A percentile compares a stretch with the other conserved stretches of the same genome.
These are phyloP conservation scores for Salminus brasiliensis DNA, from an alignment of 2,113 vertebrate species.

Conservation along the genomic window DNA sequence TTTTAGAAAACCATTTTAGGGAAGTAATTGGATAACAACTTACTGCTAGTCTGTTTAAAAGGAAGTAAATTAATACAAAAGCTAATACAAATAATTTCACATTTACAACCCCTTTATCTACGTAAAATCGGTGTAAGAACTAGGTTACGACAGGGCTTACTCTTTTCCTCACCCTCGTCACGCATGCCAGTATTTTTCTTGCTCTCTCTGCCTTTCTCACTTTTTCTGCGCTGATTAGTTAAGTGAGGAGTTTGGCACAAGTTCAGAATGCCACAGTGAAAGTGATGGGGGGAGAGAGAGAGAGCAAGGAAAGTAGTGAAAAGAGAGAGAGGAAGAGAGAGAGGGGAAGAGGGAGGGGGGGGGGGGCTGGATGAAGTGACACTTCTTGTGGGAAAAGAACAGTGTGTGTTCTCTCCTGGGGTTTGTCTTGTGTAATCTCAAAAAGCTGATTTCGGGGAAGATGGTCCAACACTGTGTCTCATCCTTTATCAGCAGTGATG, in stretches of 20 bases:
- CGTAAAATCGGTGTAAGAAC: too few relatives aligned
- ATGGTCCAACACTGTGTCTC: conserved; percentile 15
- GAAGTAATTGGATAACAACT: too few relatives aligned
- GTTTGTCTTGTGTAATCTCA: conserved; percentile 56
- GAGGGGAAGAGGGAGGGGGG: conserved; percentile 59
- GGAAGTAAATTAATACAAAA: too few relatives aligned
- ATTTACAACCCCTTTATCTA: too few relatives aligned
- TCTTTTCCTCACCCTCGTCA: too few relatives aligned
- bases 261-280: conserved; percentile 51
- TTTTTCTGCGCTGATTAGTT: conserved; percentile 54
- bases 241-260: conserved; percentile 66
- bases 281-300: conserved; percentile 57
- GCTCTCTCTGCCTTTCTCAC: neutral
- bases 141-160: too few relatives aligned
- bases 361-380: conserved; percentile 67
- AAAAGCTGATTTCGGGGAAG: conserved; percentile 43
- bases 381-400: conserved; percentile 76
- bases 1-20: too few relatives aligned
- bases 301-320: too few relatives aligned
- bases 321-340: conserved; percentile 42
- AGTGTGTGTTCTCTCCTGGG: conserved; percentile 67
- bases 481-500: neutral
- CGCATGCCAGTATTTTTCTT: conserved; percentile 27
- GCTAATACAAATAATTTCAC: too few relatives aligned
- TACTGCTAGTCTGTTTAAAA: too few relatives aligned